These are phyloP conservation scores for Drosophila sordidapex DNA, from an alignment of 2,888 invertebrate genomes.

Conservation along the genomic window DNA sequence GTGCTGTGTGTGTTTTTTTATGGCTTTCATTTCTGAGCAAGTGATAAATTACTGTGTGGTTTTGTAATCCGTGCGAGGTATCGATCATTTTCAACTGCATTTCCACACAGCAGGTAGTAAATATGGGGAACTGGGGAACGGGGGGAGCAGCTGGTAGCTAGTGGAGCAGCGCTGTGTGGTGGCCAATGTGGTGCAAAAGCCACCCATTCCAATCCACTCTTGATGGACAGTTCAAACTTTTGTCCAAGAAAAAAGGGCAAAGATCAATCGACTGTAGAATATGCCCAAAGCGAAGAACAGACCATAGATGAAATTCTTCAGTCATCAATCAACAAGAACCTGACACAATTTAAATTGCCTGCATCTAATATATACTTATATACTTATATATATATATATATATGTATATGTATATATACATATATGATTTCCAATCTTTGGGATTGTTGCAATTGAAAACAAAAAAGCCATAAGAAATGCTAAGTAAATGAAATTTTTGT, in stretches of 20 bases:
- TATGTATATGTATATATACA: not conserved
- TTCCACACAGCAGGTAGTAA: conserved; percentile 74
- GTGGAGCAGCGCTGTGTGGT: conserved; percentile 39
- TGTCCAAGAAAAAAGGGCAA: conserved; percentile 38
- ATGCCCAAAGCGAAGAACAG: conserved; percentile 13
- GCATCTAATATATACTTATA: conserved; percentile 49
- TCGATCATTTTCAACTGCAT: conserved; percentile 73
- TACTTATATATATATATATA: conserved; percentile 16
- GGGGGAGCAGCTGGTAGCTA: conserved; percentile 12
- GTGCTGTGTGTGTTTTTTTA: conserved; percentile 26
- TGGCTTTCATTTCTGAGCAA: conserved; percentile 66
- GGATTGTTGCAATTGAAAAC: conserved; percentile 48
- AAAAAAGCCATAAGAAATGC: conserved; percentile 12
- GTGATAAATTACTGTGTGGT: conserved; percentile 70
- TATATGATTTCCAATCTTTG: conserved; percentile 7
- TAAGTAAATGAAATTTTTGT: conserved; percentile 47
- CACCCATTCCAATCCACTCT: conserved; percentile 49
- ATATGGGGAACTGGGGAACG: conserved; percentile 15
- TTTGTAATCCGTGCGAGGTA: conserved; percentile 66
- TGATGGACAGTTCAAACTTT: conserved; percentile 56
- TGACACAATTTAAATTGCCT: conserved; percentile 75
- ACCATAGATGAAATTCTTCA: conserved; percentile 42
- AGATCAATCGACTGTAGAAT: conserved; percentile 65
- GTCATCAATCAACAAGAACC: conserved; percentile 76
- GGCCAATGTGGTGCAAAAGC: conserved; percentile 47